Evolutionary conservation across 1,140 invertebrate species (phyloP).

Genomic region (Habropoda laboriosa): DNA sequence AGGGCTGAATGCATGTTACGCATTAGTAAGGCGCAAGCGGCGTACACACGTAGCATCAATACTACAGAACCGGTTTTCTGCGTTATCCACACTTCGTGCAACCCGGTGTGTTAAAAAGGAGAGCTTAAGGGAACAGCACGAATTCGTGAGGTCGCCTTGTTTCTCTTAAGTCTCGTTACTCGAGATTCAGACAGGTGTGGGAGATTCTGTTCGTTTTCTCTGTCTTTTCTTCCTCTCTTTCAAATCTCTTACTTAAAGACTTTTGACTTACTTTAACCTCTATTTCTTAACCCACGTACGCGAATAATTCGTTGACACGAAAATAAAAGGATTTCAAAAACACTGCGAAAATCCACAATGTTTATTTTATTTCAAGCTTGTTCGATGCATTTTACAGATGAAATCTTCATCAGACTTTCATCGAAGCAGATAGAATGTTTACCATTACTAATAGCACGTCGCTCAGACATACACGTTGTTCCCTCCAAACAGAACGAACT

Average conservation of each 20-base stretch:
- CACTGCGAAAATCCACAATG: not conserved
- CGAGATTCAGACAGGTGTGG: conserved; percentile 72
- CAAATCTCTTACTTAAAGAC: not conserved
- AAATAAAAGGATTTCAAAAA: not conserved
- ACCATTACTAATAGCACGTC: too few relatives aligned
- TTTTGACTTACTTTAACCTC: conserved; percentile 28
- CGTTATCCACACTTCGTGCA: conserved; percentile 13
- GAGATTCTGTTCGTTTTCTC: not conserved
- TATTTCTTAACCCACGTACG: not conserved
- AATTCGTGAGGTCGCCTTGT: conserved; percentile 56
- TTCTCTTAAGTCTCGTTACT: conserved; percentile 69
- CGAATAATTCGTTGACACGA: not conserved
- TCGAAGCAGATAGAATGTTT: too few relatives aligned
- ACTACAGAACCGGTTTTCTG: conserved; percentile 54
- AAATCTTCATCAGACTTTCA: too few relatives aligned
- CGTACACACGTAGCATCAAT: conserved; percentile 19
- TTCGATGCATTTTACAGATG: not conserved
- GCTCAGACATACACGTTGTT: too few relatives aligned
- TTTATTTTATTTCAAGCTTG: not conserved
- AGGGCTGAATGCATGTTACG: not conserved
- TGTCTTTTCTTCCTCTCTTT: conserved; percentile 13
- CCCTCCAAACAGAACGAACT: too few relatives aligned
- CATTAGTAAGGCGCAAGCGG: conserved; percentile 15
- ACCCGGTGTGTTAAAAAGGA: conserved; percentile 21
- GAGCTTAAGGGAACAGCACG: conserved; percentile 34